Conservation (phyloP, 2,888 invertebrate genomes). For the Tenthredo amoena region DNA sequence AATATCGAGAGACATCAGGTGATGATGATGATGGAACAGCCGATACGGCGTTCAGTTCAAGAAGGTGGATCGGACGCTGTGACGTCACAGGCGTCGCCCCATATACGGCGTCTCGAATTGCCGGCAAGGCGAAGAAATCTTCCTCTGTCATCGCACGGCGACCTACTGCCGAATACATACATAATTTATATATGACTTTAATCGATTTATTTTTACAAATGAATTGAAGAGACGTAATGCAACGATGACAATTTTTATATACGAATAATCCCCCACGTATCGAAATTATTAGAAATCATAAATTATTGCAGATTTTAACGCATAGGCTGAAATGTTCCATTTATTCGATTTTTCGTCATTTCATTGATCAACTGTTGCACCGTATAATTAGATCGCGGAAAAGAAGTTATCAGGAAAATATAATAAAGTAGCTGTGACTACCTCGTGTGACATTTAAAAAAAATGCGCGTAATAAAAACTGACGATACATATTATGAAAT, state of each 20-base stretch:
- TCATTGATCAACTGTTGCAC: neutral
- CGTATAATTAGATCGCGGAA: neutral
- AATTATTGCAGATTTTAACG: slow-evolving; percentile 2
- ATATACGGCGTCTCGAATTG: slow-evolving; percentile 39
- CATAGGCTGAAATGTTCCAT: neutral
- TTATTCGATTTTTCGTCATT: neutral
- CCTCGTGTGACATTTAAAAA: neutral
- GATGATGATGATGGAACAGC: slow-evolving; percentile 21
- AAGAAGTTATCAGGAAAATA: neutral
- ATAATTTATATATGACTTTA: neutral
- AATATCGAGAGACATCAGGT: slow-evolving; percentile 11
- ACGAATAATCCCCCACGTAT: neutral
- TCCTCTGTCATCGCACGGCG: slow-evolving; percentile 37
- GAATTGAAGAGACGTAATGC: neutral
- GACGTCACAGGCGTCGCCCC: slow-evolving; percentile 43
- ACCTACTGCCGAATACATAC: slow-evolving; percentile 14
- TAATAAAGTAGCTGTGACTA: neutral
- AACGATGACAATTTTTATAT: neutral
- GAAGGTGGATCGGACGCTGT: slow-evolving; percentile 44
- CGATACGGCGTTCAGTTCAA: slow-evolving; percentile 27
- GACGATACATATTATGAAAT: neutral
- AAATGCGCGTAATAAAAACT: neutral
- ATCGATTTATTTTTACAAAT: neutral
- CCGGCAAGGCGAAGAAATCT: slow-evolving; percentile 47
- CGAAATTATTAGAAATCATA: neutral